These are phyloP conservation scores for Danio rerio DNA, from an alignment of 2,113 vertebrate genomes.

Conservation along the genomic window GRCz12tu NC_133195.1:26963001-26963500, in stretches of 20 bases:
- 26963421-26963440: conserved; percentile 79
- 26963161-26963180: not conserved
- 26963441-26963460: conserved; percentile 71
- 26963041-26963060: not conserved
- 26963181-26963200: too few relatives aligned
- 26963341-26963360: conserved; percentile 77
- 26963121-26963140: not conserved
- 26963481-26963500: conserved; percentile 67
- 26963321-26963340: conserved; percentile 64
- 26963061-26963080: not conserved
- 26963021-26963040: not conserved
- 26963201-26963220: too few relatives aligned
- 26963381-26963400: conserved; percentile 73
- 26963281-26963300: conserved; percentile 52
- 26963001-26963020: not conserved
- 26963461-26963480: conserved; percentile 70
- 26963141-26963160: not conserved
- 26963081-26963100: not conserved
- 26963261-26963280: conserved; percentile 50
- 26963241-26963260: conserved; percentile 56
- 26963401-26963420: conserved; percentile 78
- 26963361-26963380: conserved; percentile 79
- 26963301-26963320: conserved; percentile 66
- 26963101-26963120: not conserved
- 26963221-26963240: not conserved